A percentile compares a stretch with the other conserved stretches of the same genome.
Evolutionary conservation across 2,113 vertebrate species (phyloP).

Genomic region (Bos javanicus): DNA sequence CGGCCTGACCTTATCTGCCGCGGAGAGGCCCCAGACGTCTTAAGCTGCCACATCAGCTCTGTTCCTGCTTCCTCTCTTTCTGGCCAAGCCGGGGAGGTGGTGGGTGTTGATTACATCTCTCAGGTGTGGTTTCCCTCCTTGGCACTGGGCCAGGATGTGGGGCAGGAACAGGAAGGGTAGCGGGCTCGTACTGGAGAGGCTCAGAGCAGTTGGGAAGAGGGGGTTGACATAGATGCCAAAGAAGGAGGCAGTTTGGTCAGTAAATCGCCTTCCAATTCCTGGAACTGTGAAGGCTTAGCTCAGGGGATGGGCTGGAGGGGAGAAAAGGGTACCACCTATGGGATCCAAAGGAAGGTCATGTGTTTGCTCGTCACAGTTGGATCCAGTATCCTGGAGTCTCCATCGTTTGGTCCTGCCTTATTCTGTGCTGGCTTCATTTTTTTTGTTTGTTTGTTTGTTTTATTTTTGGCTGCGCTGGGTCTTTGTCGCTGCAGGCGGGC

Average conservation of each 20-base stretch:
- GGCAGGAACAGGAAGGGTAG: background rate
- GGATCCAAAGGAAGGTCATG: background rate
- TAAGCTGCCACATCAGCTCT: background rate
- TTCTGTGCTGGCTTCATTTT: background rate
- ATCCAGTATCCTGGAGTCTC: background rate
- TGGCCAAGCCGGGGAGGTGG: background rate
- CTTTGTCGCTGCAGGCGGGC: background rate
- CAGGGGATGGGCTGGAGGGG: background rate
- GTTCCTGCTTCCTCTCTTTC: background rate
- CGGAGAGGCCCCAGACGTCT: background rate
- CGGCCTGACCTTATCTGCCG: background rate
- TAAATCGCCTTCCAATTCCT: background rate
- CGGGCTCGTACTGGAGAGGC: no score
- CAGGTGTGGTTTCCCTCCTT: background rate
- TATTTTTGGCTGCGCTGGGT: background rate
- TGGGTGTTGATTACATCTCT: background rate
- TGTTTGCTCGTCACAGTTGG: background rate
- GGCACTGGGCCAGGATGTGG: background rate
- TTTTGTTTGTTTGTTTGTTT: no score
- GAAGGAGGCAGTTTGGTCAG: background rate
- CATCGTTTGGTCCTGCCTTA: background rate
- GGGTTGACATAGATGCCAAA: no score
- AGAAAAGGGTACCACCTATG: background rate
- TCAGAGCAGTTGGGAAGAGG: background rate
- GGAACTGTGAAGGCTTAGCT: background rate